phyloP scores from a whole-genome alignment of 2,113 vertebrate genomes.

The Aix galericulata region DNA sequence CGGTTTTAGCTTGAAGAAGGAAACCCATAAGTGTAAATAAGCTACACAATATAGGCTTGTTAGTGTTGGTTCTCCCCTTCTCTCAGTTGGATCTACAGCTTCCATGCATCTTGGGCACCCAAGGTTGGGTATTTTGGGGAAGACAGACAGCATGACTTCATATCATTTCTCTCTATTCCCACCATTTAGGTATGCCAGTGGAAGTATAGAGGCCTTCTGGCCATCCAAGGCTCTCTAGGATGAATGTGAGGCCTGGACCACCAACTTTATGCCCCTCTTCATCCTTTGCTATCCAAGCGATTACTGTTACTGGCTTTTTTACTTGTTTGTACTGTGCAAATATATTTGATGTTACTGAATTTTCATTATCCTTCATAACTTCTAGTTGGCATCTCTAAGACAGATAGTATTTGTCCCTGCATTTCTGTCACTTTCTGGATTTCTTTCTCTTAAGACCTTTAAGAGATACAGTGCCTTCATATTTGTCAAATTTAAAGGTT shows the following conservation, averaged over 20 bases:
- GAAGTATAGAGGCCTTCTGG: background rate
- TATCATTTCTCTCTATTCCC: background rate
- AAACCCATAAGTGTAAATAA: background rate
- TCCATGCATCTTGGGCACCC: background rate
- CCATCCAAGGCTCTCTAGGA: background rate
- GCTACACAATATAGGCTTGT: rapidly evolving
- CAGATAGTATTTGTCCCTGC: background rate
- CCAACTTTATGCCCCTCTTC: background rate
- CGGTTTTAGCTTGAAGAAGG: background rate
- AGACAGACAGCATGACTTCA: background rate
- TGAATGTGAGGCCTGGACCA: background rate
- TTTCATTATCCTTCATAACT: background rate
- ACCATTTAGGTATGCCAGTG: background rate
- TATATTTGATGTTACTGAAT: background rate
- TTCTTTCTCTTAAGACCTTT: background rate
- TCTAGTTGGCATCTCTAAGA: background rate
- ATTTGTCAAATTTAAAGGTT: background rate
- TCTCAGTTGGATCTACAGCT: background rate
- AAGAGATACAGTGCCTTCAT: background rate
- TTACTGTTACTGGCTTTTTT: background rate
- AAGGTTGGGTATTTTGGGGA: background rate
- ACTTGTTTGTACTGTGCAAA: background rate
- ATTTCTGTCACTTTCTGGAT: background rate
- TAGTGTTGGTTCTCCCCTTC: background rate
- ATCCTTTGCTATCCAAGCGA: background rate